phyloP scores from a whole-genome alignment of 2,113 vertebrate genomes.

The Abramis brama region DNA sequence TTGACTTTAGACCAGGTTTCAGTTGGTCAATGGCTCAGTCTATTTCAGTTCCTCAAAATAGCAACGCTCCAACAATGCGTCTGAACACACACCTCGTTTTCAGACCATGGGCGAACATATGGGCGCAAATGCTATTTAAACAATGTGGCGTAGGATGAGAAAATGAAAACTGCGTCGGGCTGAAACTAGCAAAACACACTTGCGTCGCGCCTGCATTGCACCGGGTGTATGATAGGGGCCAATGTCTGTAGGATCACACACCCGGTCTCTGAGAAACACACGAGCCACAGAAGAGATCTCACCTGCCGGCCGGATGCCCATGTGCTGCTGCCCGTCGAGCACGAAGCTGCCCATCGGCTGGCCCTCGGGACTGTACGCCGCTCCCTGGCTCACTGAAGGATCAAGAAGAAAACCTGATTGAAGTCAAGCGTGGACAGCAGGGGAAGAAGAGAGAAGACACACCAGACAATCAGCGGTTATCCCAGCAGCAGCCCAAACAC shows the following conservation, averaged over 20 bases:
- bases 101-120: too few relatives aligned
- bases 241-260: not conserved
- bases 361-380: conserved; percentile 99
- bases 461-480: conserved; percentile 99
- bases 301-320: conserved; percentile 99
- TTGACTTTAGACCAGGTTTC: too few relatives aligned
- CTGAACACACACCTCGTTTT: too few relatives aligned
- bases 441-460: conserved; percentile 95
- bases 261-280: not conserved
- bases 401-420: conserved; percentile 99
- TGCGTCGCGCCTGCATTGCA: too few relatives aligned
- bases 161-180: too few relatives aligned
- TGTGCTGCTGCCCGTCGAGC: conserved; percentile 99
- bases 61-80: too few relatives aligned
- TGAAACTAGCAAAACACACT: too few relatives aligned
- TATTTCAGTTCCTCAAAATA: too few relatives aligned
- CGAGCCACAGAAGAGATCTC: conserved; percentile 65
- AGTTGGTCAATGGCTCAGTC: too few relatives aligned
- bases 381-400: conserved; percentile 99
- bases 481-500: conserved; percentile 89
- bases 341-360: conserved; percentile 99
- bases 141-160: too few relatives aligned
- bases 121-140: too few relatives aligned
- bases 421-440: conserved; percentile 99
- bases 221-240: too few relatives aligned